Conservation (phyloP, 1,140 invertebrate species). For the Drosophila baimaii region DNA sequence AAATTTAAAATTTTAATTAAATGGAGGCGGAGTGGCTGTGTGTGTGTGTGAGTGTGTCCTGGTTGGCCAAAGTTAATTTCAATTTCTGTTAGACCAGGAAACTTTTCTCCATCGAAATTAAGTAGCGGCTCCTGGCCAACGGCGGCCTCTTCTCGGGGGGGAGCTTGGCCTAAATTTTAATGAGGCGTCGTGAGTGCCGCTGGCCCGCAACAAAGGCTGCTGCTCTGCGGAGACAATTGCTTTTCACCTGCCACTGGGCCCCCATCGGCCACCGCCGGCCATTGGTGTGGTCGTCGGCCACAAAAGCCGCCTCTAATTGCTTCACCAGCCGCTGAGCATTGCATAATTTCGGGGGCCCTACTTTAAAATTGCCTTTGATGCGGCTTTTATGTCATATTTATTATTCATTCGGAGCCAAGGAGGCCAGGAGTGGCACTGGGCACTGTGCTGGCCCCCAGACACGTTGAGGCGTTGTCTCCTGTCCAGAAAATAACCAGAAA, state of each 20-base stretch:
- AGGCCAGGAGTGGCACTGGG: slow-evolving; percentile 7
- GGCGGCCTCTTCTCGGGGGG: slow-evolving; percentile 4
- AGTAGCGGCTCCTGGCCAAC: slow-evolving; percentile 45
- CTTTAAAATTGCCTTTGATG: slow-evolving; percentile 77
- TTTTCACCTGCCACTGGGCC: slow-evolving; percentile 77
- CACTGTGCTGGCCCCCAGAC: slow-evolving; percentile 22
- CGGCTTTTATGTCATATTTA: slow-evolving; percentile 81
- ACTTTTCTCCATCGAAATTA: slow-evolving; percentile 58
- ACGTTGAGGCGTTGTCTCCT: slow-evolving; percentile 64
- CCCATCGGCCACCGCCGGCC: slow-evolving; percentile 39
- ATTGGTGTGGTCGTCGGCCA: slow-evolving; percentile 49
- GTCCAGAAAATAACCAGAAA: slow-evolving; percentile 39
- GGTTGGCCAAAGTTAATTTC: slow-evolving; percentile 76
- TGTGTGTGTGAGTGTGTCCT: slow-evolving; percentile 21
- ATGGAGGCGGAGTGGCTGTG: slow-evolving; percentile 31
- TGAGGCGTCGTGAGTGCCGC: slow-evolving; percentile 64
- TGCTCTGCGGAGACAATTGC: slow-evolving; percentile 70
- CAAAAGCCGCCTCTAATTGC: slow-evolving; percentile 65
- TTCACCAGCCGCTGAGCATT: slow-evolving; percentile 63
- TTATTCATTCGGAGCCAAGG: slow-evolving; percentile 61
- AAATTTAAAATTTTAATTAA: slow-evolving; percentile 70
- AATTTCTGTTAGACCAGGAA: slow-evolving; percentile 71
- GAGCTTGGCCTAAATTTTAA: slow-evolving; percentile 79
- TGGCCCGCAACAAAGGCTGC: slow-evolving; percentile 74
- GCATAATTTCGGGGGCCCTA: slow-evolving; percentile 64